A percentile compares a stretch with the other conserved stretches of the same genome.
These are phyloP conservation scores for Alloscopus bannaensis DNA, from an alignment of 2,888 invertebrate species.

Conservation along the genomic window DNA sequence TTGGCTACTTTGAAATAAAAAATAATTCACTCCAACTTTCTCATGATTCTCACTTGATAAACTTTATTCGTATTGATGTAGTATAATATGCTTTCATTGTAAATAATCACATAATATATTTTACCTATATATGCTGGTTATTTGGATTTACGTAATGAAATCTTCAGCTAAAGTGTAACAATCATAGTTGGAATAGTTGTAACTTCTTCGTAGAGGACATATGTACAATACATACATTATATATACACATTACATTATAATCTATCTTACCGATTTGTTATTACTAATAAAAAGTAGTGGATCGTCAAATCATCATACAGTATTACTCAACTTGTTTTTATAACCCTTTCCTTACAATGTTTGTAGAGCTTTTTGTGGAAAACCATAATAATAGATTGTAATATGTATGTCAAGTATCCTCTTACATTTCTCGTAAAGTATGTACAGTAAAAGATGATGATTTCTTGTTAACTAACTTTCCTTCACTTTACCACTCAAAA, in stretches of 20 bases:
- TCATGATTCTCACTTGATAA: background rate
- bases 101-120: slow-evolving; percentile 24
- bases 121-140: background rate
- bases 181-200: slow-evolving; percentile 15
- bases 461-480: too few species aligned
- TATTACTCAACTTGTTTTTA: slow-evolving; percentile 19
- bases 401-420: background rate
- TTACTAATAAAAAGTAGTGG: slow-evolving; percentile 50
- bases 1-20: background rate
- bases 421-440: too few species aligned
- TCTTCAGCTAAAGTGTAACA: slow-evolving; percentile 28
- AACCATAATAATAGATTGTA: slow-evolving; percentile 40
- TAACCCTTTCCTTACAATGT: slow-evolving; percentile 21
- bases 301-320: slow-evolving; percentile 56
- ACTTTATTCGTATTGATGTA: slow-evolving; percentile 15
- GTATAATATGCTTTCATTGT: slow-evolving; percentile 21
- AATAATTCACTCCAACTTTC: background rate
- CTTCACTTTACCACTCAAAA: too few species aligned
- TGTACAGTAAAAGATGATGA: too few species aligned
- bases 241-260: background rate
- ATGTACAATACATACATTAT: slow-evolving; percentile 27
- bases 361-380: slow-evolving; percentile 48
- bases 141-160: slow-evolving; percentile 28
- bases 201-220: slow-evolving; percentile 44
- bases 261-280: slow-evolving; percentile 8